Evolutionary conservation across 2,888 invertebrate species (phyloP).

Genomic region (Diaphora mendica): DNA sequence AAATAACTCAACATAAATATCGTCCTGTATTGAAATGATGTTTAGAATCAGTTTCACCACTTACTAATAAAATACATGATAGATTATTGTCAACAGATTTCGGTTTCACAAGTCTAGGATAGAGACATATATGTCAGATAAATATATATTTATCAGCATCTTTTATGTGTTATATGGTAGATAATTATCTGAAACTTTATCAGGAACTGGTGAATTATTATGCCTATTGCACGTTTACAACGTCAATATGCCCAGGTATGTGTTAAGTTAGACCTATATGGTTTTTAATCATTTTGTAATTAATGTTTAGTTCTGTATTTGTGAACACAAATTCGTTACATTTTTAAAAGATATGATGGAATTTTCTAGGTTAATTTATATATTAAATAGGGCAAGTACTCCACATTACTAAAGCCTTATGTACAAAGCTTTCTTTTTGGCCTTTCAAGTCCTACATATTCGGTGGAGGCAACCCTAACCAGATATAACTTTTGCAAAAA

Average conservation of each 20-base stretch:
- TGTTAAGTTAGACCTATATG: not conserved
- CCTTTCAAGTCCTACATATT: slow-evolving; percentile 75
- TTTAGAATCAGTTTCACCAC: slow-evolving; percentile 1
- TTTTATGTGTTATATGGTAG: too few relatives aligned
- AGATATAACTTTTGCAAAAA: slow-evolving; percentile 55
- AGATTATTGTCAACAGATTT: too few relatives aligned
- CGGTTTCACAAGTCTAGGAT: too few relatives aligned
- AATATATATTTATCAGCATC: too few relatives aligned
- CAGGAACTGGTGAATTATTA: not conserved
- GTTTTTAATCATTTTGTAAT: slow-evolving; percentile 21
- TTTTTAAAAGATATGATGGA: slow-evolving; percentile 6
- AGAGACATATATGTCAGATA: too few relatives aligned
- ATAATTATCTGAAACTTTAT: too few relatives aligned
- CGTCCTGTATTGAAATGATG: slow-evolving; percentile 24
- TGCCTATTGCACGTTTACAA: slow-evolving; percentile 27
- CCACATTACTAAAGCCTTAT: slow-evolving; percentile 66
- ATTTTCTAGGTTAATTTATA: slow-evolving; percentile 52
- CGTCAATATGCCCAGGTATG: slow-evolving; percentile 44
- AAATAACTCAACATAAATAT: not conserved
- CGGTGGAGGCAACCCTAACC: slow-evolving; percentile 73
- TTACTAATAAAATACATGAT: too few relatives aligned
- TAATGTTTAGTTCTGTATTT: slow-evolving; percentile 25
- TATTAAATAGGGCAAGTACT: slow-evolving; percentile 50
- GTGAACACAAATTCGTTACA: slow-evolving; percentile 30
- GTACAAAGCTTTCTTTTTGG: slow-evolving; percentile 82